Base-by-base conservation (phyloP, 2,797 vertebrate genomes). In the Sebastes paucispinis region DNA sequence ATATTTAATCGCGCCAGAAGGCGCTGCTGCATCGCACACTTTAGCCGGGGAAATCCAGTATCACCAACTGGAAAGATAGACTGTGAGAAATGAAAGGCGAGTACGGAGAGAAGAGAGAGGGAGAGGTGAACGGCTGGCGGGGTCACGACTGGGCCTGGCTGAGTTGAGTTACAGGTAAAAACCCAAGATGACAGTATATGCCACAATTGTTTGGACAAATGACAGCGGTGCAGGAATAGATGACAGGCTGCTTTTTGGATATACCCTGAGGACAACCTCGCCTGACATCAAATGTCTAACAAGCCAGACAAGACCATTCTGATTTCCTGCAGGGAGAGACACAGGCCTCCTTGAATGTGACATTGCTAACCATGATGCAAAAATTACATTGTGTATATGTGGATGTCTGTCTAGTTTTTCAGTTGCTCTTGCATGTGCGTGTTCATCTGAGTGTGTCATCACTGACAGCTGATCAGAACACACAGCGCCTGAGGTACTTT, bases 1-100 rank as follows among this genome's bases (percentile, higher is more conserved):
- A 93, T 93, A 94, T 94, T 94, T 94, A 93, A 94, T 95, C 72
- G 83, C 32, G 79, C 87, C 93, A 92, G 92, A 91, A 92, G 93
- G 93, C 80, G 85, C 90, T 73, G 88, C 89, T 9, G 89, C 89
- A 79, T 66, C 73, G 50, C 81, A 82, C 89, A 74, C 88, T 91
- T 92, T 87, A 85, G 85, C 93, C 8, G 75, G 71, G 87, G 89
- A 94, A 91, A 90, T 52, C 62, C 79, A 75, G 87, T 69, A 88
- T 84, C 92, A 90, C 86, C 57, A 4, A 4, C 25, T 50, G 64
- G 67, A 18, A 47, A 70, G 80, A 79, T 69, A 64, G 69, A 69
- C 63, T 24, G 76, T 6, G 29, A 63, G 70, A 50, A 77, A 83
- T 75, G 65, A 88, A 74, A 79, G 62, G 75, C 6, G 54, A 79